A percentile compares a stretch with the other conserved stretches of the same genome.
These are phyloP conservation scores for Telenomus remus DNA, from an alignment of 1,140 invertebrate species.

Conservation along the genomic window DNA sequence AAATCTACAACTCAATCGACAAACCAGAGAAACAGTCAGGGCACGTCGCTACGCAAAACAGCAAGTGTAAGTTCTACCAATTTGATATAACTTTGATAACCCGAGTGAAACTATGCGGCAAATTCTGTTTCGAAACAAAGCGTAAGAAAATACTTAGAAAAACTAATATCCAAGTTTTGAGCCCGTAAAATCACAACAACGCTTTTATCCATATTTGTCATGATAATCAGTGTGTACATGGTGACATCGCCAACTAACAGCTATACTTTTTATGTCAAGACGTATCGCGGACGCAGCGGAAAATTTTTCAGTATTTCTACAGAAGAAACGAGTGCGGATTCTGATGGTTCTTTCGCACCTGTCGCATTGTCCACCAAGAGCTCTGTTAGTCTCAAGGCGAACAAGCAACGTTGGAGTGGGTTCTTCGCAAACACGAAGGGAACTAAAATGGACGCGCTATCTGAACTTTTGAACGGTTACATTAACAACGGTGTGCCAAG, in stretches of 20 bases:
- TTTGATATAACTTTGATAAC: background rate
- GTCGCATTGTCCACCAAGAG: slow-evolving; percentile 63
- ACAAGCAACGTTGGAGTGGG: slow-evolving; percentile 81
- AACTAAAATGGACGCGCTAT: slow-evolving; percentile 79
- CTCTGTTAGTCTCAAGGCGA: slow-evolving; percentile 68
- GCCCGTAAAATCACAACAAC: too few species aligned
- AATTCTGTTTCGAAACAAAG: background rate
- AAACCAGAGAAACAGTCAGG: slow-evolving; percentile 70
- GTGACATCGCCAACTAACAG: too few species aligned
- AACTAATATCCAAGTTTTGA: too few species aligned
- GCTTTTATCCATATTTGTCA: too few species aligned
- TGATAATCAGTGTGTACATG: too few species aligned
- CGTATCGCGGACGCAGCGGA: slow-evolving; percentile 75
- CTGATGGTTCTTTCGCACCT: slow-evolving; percentile 61
- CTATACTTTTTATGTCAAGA: slow-evolving; percentile 69
- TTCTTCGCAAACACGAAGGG: slow-evolving; percentile 81
- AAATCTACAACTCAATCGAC: slow-evolving; percentile 68
- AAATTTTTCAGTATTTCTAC: slow-evolving; percentile 80
- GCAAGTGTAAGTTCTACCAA: slow-evolving; percentile 71
- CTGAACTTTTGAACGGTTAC: slow-evolving; percentile 82
- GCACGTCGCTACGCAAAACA: slow-evolving; percentile 71
- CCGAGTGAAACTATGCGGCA: slow-evolving; percentile 1
- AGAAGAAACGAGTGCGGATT: slow-evolving; percentile 76
- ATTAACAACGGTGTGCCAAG: slow-evolving; percentile 81
- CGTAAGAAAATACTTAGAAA: background rate